These are phyloP conservation scores for Augochlorella aurata DNA, from an alignment of 2,888 invertebrate genomes.

Conservation along the genomic window DNA sequence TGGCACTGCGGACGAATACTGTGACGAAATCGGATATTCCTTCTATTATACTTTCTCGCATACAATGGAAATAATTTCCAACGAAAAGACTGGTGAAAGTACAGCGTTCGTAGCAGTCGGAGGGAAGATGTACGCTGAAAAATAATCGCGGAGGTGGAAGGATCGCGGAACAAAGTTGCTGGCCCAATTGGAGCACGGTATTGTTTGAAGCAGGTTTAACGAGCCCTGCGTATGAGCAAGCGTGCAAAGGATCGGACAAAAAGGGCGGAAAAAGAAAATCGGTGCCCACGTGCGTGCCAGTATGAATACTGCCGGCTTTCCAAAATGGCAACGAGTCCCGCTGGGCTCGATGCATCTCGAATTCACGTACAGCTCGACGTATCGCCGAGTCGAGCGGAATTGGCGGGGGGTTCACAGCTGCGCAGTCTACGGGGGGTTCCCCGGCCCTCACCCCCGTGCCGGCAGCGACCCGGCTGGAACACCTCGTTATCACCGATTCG, in stretches of 20 bases:
- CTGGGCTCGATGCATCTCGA: conserved; percentile 64
- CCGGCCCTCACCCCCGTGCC: conserved; percentile 45
- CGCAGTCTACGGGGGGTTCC: conserved; percentile 68
- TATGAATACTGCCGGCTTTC: conserved; percentile 67
- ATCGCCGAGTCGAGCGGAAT: conserved; percentile 55
- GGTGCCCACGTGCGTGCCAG: conserved; percentile 70
- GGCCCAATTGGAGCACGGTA: conserved; percentile 6
- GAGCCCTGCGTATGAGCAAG: conserved; percentile 74
- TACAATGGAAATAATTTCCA: too few species aligned
- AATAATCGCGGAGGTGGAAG: neutral
- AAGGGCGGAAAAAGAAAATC: conserved; percentile 46
- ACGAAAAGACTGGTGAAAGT: too few species aligned
- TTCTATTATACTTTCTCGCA: too few species aligned
- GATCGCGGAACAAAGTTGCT: conserved; percentile 23
- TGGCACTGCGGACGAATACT: too few species aligned
- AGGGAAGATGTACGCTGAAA: too few species aligned
- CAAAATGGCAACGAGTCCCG: conserved; percentile 76
- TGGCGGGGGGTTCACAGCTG: conserved; percentile 71
- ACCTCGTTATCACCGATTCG: conserved; percentile 80
- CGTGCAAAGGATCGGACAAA: conserved; percentile 41
- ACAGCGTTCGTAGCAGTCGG: too few species aligned
- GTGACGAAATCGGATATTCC: too few species aligned
- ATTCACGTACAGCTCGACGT: conserved; percentile 63
- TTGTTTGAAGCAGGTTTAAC: conserved; percentile 42
- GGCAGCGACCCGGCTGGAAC: conserved; percentile 43